phyloP scores from a whole-genome alignment of 2,113 vertebrate genomes.

The Phyllostomus discolor region DNA sequence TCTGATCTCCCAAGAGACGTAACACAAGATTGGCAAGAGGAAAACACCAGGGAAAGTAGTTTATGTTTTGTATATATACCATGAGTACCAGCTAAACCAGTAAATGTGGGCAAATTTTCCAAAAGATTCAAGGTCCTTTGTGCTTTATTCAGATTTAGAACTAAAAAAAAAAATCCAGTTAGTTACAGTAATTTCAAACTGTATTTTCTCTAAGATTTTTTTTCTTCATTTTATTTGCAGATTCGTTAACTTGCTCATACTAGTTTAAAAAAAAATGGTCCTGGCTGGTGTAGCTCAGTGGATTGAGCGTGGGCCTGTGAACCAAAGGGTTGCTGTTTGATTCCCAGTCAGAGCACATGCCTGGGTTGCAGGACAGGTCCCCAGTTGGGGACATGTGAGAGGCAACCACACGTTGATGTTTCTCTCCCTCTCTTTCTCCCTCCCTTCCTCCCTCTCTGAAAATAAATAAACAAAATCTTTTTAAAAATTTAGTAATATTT shows the following conservation, averaged over 20 bases:
- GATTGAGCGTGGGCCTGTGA: too few species aligned
- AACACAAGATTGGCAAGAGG: not conserved
- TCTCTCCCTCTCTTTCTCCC: too few species aligned
- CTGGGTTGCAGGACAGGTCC: too few species aligned
- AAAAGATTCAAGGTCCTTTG: constrained; percentile 34
- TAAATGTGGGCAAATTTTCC: constrained; percentile 2
- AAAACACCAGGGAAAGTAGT: not conserved
- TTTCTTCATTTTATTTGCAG: not conserved
- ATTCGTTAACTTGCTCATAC: not conserved
- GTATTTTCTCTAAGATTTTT: not conserved
- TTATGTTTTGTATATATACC: not conserved
- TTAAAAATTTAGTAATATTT: not conserved
- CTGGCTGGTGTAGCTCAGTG: too few species aligned
- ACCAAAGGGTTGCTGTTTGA: too few species aligned
- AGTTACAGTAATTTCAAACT: not conserved
- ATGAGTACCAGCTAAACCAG: not conserved
- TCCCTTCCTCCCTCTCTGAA: too few species aligned
- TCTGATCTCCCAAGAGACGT: not conserved
- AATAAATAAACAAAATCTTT: too few species aligned
- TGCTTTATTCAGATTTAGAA: constrained; percentile 36
- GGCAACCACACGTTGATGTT: too few species aligned
- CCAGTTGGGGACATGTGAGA: too few species aligned
- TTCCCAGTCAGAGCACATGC: too few species aligned
- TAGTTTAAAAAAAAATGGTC: too few species aligned
- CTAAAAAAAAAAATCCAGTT: not conserved